Evolutionary conservation across 2,797 vertebrate genomes (phyloP), one percentile per base, ranked within the genome.

Genomic region (Pseudotriccus pelzelni): DNA sequence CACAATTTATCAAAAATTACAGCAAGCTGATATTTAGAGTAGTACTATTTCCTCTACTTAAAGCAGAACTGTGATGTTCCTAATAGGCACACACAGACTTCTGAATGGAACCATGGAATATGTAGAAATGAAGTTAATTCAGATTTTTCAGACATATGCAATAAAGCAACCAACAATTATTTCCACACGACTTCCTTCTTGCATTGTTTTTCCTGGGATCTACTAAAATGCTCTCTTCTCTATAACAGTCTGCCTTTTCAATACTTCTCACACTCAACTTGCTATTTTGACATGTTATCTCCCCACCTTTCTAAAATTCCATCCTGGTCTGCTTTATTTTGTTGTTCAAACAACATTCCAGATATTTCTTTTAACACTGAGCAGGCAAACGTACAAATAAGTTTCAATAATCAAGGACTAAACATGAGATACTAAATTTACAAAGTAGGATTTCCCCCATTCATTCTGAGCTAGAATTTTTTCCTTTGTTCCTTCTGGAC

Each of bases 161-260:
- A 77, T 85, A 87, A 77, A 94, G 30, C 46, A 93, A 70, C 44
- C 10, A 49, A 25, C 18, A 87, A 92, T 89, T 82, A 87, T 87
- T 84, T 89, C 68, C 64, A 39, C 10, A 8, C 67, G 44, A 52
- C n/a, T 89, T 74, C 27, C 25, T n/a, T 83, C 64, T 70, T 68
- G 6, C 19, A 43, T 67, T 0, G 0, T 7, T 82, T 20, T 80
- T 89, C 47, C 37, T 53, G 36, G 6, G 9, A 85, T 49, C 28
- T 63, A 30, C 53, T 69, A 43, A 90, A 88, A 66, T 10, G 3
- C 7, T 70, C 20, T 78, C 62, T 76, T 44, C 36, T 66, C 32
- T 60, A 46, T 47, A 87, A 17, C 21, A 74, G 23, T 19, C 64
- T 64, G 37, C 19, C 53, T 85, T 43, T 60, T 64, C 68, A 91